These are phyloP conservation scores for Etheostoma cragini DNA, from an alignment of 2,113 vertebrate genomes.

Conservation along the genomic window DNA sequence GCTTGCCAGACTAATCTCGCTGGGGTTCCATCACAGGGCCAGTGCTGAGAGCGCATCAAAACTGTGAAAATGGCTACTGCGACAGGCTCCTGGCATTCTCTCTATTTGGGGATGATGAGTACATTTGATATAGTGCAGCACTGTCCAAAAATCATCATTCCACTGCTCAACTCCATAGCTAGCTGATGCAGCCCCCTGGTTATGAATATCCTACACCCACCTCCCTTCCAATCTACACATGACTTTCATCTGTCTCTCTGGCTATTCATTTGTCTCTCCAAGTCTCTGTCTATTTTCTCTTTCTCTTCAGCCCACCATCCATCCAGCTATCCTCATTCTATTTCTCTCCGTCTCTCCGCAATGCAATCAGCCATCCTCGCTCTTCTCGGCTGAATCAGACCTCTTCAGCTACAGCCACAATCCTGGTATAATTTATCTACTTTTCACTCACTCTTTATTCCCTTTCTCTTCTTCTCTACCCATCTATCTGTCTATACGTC, in stretches of 20 bases:
- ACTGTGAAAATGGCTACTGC: slow-evolving; percentile 69
- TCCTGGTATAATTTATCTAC: slow-evolving; percentile 53
- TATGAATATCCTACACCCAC: slow-evolving; percentile 54
- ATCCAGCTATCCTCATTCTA: slow-evolving; percentile 33
- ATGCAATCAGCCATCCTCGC: slow-evolving; percentile 52
- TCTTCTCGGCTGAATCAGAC: slow-evolving; percentile 46
- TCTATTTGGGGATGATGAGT: slow-evolving; percentile 67
- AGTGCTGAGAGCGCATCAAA: slow-evolving; percentile 58
- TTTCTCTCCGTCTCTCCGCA: slow-evolving; percentile 38
- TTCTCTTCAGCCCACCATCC: slow-evolving; percentile 24
- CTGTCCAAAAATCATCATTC: slow-evolving; percentile 66
- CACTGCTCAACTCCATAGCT: slow-evolving; percentile 32
- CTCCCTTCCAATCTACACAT: slow-evolving; percentile 54
- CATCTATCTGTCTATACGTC: slow-evolving; percentile 42
- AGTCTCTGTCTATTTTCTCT: slow-evolving; percentile 12
- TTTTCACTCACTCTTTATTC: slow-evolving; percentile 49
- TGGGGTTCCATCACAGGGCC: slow-evolving; percentile 64
- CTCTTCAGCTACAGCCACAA: slow-evolving; percentile 48
- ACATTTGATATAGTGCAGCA: slow-evolving; percentile 61
- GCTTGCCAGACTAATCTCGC: slow-evolving; percentile 68
- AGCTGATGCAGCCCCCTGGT: slow-evolving; percentile 34
- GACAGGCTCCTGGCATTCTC: slow-evolving; percentile 66
- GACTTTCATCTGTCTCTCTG: slow-evolving; percentile 57
- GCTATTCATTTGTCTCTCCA: slow-evolving; percentile 13
- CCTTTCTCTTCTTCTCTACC: slow-evolving; percentile 34